Conservation (phyloP, 2,888 invertebrate species). For the Apamea anceps region DNA sequence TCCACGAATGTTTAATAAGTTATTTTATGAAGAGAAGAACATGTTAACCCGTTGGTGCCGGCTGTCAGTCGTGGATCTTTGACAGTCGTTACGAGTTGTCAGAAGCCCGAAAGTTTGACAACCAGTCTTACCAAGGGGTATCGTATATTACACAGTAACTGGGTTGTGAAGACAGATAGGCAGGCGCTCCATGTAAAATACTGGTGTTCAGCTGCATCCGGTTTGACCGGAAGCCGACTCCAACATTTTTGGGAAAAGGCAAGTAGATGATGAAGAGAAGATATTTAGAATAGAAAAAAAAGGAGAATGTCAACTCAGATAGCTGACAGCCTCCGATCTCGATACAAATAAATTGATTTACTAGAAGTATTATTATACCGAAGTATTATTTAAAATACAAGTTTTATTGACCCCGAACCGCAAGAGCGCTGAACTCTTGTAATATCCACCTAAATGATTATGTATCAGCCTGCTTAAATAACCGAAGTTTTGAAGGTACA, state of each 20-base stretch:
- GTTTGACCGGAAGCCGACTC: no score
- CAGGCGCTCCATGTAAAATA: no score
- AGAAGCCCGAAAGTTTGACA: no score
- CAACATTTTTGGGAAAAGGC: no score
- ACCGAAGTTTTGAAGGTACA: slow-evolving; percentile 2
- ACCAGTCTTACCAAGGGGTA: no score
- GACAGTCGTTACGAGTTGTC: no score
- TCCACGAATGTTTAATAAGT: neutral
- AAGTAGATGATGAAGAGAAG: neutral
- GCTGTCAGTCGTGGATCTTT: no score
- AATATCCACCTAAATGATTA: neutral
- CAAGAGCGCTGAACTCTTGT: neutral
- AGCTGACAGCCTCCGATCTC: neutral
- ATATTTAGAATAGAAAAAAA: neutral
- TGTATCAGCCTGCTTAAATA: neutral
- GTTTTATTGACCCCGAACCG: neutral
- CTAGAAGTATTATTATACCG: no score
- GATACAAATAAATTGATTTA: neutral
- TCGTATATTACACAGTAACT: no score
- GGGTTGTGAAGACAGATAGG: no score
- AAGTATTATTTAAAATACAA: neutral
- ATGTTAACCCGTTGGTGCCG: no score
- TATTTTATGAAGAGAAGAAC: neutral
- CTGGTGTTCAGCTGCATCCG: no score
- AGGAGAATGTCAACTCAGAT: neutral